Conservation (phyloP, 2,888 invertebrate species). For the Cantharis rufa region DNA sequence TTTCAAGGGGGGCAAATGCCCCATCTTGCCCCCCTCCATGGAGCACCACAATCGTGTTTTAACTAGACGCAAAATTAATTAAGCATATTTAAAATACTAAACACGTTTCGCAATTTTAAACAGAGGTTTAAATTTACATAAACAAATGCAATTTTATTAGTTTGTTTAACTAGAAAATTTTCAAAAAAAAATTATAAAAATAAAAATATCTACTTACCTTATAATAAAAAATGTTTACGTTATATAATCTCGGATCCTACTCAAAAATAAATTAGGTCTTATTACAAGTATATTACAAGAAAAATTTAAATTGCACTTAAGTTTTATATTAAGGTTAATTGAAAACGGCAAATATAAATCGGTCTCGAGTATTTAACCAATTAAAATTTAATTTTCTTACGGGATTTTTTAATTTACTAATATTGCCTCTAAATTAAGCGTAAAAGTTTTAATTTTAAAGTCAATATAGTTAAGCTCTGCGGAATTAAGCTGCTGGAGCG, state of each 20-base stretch:
- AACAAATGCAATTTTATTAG: not conserved
- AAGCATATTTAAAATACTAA: not conserved
- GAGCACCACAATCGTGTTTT: too few relatives aligned
- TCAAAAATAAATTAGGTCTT: not conserved
- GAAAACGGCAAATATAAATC: not conserved
- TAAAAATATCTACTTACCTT: not conserved
- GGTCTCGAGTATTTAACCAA: not conserved
- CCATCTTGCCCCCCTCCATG: too few relatives aligned
- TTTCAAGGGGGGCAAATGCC: too few relatives aligned
- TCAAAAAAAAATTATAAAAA: not conserved
- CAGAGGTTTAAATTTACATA: not conserved
- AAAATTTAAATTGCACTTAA: not conserved
- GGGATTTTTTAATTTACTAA: not conserved
- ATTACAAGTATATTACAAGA: not conserved
- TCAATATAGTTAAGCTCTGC: not conserved
- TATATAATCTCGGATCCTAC: not conserved
- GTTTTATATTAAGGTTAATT: not conserved
- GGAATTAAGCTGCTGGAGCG: not conserved
- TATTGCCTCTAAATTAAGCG: not conserved
- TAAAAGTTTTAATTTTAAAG: not conserved
- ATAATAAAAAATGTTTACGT: not conserved
- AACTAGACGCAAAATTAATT: too few relatives aligned
- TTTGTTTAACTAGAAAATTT: not conserved
- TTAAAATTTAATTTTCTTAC: not conserved
- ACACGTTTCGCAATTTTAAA: not conserved